Evolutionary conservation across 2,888 invertebrate species (phyloP), one percentile per base, ranked within the genome.

Genomic region (Amphipyra tragopoginis): DNA sequence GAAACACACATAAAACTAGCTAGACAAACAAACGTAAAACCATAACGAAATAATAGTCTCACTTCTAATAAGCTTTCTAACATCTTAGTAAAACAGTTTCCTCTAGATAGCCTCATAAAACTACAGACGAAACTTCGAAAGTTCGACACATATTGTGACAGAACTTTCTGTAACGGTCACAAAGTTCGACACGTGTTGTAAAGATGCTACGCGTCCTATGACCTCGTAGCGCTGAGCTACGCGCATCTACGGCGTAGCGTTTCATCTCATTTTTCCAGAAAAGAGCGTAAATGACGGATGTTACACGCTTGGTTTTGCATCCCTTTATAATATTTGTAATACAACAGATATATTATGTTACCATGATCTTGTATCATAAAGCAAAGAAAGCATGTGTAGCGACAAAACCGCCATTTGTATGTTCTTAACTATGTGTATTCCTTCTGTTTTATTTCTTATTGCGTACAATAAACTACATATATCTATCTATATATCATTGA

Each of bases 211-310:
- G 45, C 50, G 70, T 34, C 45, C 57, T 14, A 54, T 42, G 53
- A 69, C 53, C 57, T 62, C 75, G 69, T 54, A 57, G 75, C 48
- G 33, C 40, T 11, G 33, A 11, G 69, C 67, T 71, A 71, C 66
- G 74, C 13, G 15, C 10, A 47, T n/a, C 60, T 68, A 68, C 60
- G 51, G 21, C 69, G 75, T 75, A 71, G 66, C 36, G 9, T 11
- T 53, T 33, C 34, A 34, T 49, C 21, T 10, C 2, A 33, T 54
- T 47, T 40, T 14, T 11, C 42, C 29, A 29, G 36, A 40, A 8
- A 5, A n/a, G 11, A 6, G 15, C 36, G 21, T 50, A 49, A 59
- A 45, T 56, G 3, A 21, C 29, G 36, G 6, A 36, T 36, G 36
- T 10, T 36, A 10, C 3, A 10, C 1, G 10, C 36, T 36, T 8